Conservation (phyloP, 2,888 invertebrate genomes). For the Dryomyza anilis region DNA sequence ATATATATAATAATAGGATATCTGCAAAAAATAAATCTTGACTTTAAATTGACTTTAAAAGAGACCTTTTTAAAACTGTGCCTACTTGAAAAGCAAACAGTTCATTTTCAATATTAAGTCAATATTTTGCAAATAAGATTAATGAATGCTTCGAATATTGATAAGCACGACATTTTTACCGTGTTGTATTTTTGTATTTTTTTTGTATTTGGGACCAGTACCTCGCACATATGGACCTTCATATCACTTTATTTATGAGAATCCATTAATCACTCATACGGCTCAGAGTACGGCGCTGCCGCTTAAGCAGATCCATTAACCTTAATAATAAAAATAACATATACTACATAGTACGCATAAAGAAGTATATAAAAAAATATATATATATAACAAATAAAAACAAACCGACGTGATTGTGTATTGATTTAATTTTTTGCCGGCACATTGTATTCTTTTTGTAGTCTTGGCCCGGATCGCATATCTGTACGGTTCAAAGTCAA, state of each 20-base stretch:
- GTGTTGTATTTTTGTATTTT: too few relatives aligned
- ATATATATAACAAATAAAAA: background rate
- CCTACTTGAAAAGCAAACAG: too few relatives aligned
- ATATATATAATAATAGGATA: too few relatives aligned
- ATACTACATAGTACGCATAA: background rate
- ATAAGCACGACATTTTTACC: too few relatives aligned
- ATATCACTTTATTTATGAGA: conserved; percentile 12
- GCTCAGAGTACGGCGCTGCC: background rate
- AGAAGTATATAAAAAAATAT: background rate
- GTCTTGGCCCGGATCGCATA: background rate
- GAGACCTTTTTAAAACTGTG: too few relatives aligned
- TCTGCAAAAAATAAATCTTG: too few relatives aligned
- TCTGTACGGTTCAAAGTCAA: conserved; percentile 11
- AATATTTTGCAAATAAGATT: conserved; percentile 1
- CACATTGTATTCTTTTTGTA: background rate
- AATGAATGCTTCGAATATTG: conserved; percentile 1
- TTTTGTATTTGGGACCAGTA: too few relatives aligned
- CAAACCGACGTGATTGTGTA: background rate
- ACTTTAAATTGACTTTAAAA: too few relatives aligned
- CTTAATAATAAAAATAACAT: too few relatives aligned
- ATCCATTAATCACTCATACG: conserved; percentile 6
- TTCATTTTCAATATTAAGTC: too few relatives aligned
- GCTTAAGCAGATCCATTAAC: conserved; percentile 11
- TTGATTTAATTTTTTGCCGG: background rate
- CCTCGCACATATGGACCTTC: background rate